Conservation (phyloP, 2,113 vertebrate genomes). For the Euleptes europaea region DNA sequence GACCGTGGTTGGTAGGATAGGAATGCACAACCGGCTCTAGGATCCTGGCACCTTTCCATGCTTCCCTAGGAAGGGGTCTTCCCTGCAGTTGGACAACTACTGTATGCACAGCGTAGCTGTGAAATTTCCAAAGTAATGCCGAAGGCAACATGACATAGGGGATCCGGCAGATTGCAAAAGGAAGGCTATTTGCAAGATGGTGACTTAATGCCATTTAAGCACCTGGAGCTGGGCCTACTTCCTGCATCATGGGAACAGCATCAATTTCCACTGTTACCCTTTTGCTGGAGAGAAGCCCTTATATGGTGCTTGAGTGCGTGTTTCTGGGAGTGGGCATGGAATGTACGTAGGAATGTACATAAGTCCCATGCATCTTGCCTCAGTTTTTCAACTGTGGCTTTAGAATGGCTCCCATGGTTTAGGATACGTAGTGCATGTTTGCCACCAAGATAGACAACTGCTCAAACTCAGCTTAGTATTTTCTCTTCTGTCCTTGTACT, state of each 20-base stretch:
- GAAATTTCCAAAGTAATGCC: neutral
- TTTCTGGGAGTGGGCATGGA: neutral
- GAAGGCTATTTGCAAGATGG: neutral
- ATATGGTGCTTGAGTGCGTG: neutral
- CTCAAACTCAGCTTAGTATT: slow-evolving; percentile 30
- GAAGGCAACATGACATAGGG: too few relatives aligned
- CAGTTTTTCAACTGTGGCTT: neutral
- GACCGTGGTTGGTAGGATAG: neutral
- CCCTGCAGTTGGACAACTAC: neutral
- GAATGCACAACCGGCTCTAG: neutral
- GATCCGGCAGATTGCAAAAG: neutral
- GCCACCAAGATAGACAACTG: neutral
- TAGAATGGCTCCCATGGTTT: neutral
- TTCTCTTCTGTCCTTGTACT: slow-evolving; percentile 49
- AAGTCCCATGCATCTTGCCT: neutral
- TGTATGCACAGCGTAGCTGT: too few relatives aligned
- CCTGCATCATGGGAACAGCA: neutral
- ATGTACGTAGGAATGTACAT: neutral
- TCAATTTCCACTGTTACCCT: neutral
- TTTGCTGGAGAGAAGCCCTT: neutral
- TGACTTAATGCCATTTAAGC: neutral
- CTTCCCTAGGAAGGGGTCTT: too few relatives aligned
- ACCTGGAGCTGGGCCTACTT: too few relatives aligned
- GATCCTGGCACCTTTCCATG: too few relatives aligned
- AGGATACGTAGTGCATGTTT: neutral